A percentile compares a stretch with the other conserved stretches of the same genome.
Evolutionary conservation across 1,140 invertebrate genomes (phyloP).

Genomic region (Elysia chlorotica): DNA sequence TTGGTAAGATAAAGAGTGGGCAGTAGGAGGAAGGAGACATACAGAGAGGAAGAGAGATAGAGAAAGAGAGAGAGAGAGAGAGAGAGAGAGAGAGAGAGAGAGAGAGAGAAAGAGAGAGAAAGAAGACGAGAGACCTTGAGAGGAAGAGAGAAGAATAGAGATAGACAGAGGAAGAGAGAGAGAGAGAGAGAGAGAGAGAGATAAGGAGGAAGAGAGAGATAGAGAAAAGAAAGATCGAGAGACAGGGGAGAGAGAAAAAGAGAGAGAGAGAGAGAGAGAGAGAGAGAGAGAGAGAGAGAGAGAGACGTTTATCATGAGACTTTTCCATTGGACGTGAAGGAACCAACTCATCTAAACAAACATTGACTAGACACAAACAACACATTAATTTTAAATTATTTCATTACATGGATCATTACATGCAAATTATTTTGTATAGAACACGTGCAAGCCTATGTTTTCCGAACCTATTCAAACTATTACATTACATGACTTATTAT

Average conservation of each 20-base stretch:
- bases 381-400: background rate
- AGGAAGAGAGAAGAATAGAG: background rate
- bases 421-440: background rate
- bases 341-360: background rate
- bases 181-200: background rate
- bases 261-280: slow-evolving; percentile 3
- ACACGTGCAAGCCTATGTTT: background rate
- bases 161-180: background rate
- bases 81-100: background rate
- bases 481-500: no score
- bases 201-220: background rate
- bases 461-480: no score
- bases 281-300: slow-evolving; percentile 1
- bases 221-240: background rate
- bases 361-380: background rate
- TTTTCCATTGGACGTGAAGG: background rate
- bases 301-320: background rate
- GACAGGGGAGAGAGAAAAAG: background rate
- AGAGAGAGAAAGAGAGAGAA: background rate
- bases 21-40: background rate
- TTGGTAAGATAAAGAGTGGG: background rate
- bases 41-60: background rate
- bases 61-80: background rate
- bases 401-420: background rate
- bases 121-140: background rate